These are phyloP conservation scores for Apteryx mantelli DNA, from an alignment of 2,113 vertebrate species.

Conservation along the genomic window DNA sequence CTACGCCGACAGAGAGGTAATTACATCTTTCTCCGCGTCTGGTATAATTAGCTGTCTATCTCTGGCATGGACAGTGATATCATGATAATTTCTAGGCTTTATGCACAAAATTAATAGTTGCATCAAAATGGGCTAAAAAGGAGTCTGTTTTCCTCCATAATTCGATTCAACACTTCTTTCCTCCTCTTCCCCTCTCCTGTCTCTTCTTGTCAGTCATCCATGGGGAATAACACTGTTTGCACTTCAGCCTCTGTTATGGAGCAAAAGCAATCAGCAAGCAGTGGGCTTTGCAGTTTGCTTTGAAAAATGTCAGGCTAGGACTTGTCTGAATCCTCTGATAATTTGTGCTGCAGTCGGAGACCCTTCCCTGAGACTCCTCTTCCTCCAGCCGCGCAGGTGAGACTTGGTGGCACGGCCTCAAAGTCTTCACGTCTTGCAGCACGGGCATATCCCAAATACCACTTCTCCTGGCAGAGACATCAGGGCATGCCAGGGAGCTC, in stretches of 20 bases:
- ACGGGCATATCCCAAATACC: background rate
- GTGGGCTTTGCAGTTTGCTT: background rate
- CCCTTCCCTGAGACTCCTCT: background rate
- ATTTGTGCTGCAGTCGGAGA: constrained; percentile 16
- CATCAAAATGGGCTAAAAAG: background rate
- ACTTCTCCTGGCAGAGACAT: background rate
- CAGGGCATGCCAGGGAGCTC: background rate
- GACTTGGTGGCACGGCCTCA: background rate
- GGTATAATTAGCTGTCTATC: background rate
- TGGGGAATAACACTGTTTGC: background rate
- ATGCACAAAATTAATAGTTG: background rate
- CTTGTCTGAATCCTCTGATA: constrained; percentile 7
- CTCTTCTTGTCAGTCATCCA: background rate
- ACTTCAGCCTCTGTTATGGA: background rate
- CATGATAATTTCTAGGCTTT: background rate
- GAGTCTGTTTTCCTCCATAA: background rate
- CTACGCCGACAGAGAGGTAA: background rate
- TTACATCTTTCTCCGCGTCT: background rate
- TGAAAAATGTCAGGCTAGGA: constrained; percentile 36
- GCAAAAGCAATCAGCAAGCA: constrained; percentile 4
- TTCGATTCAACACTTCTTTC: background rate
- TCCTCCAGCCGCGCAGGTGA: background rate
- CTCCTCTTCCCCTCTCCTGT: background rate
- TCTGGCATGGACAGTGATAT: background rate
- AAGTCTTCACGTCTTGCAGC: background rate